Conservation (phyloP, 2,888 invertebrate genomes). For the Tillus elongatus region DNA sequence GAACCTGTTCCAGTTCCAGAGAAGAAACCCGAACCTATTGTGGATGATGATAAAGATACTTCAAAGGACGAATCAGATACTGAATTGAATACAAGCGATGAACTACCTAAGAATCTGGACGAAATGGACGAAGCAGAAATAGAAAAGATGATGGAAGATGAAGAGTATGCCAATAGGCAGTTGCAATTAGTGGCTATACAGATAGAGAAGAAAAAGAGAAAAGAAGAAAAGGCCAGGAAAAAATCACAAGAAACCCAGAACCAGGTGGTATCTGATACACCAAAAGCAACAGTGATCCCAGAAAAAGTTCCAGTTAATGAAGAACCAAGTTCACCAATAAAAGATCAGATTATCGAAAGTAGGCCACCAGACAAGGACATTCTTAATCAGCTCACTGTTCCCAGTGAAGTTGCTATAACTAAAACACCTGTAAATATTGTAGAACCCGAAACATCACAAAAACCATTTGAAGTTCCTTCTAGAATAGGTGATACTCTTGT, state of each 20-base stretch:
- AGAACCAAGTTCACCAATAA: neutral
- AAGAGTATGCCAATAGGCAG: conserved; percentile 50
- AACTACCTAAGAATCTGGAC: conserved; percentile 37
- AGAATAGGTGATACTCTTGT: no score
- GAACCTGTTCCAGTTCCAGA: conserved; percentile 21
- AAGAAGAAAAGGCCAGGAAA: conserved; percentile 46
- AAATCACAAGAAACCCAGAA: conserved; percentile 28
- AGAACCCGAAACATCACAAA: conserved; percentile 11
- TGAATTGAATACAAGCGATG: conserved; percentile 41
- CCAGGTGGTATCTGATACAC: no score
- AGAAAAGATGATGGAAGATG: conserved; percentile 51
- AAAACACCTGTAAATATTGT: neutral
- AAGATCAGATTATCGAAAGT: neutral
- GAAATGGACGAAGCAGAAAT: conserved; percentile 42
- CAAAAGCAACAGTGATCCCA: no score
- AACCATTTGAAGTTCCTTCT: neutral
- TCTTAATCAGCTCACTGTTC: neutral
- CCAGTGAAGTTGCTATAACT: neutral
- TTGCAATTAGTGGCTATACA: conserved; percentile 43
- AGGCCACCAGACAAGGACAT: neutral
- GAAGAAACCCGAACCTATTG: conserved; percentile 3
- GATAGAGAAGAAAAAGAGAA: conserved; percentile 47
- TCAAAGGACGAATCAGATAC: conserved; percentile 1
- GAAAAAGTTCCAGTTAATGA: conserved; percentile 22
- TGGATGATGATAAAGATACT: conserved; percentile 8